Evolutionary conservation across 2,113 vertebrate species (phyloP).

Genomic region (Probosciger aterrimus): DNA sequence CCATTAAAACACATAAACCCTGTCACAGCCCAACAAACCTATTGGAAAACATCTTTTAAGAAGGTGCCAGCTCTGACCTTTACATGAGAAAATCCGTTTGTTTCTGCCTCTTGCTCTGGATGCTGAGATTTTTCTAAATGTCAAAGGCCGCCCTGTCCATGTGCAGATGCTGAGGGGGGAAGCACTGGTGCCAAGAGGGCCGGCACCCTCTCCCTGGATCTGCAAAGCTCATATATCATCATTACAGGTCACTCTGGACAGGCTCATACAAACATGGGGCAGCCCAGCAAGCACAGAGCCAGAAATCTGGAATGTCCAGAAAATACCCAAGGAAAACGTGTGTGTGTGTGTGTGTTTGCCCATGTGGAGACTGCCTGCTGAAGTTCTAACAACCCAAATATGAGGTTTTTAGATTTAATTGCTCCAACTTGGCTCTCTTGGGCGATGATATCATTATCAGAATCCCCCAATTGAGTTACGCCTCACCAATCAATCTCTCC

Average conservation of each 20-base stretch:
- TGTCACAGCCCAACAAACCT: slow-evolving; percentile 48
- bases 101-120: slow-evolving; percentile 68
- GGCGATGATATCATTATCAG: slow-evolving; percentile 44
- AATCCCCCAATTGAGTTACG: slow-evolving; percentile 20
- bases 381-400: slow-evolving; percentile 5
- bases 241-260: neutral
- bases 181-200: neutral
- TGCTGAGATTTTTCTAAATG: slow-evolving; percentile 74
- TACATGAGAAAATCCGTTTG: slow-evolving; percentile 74
- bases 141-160: slow-evolving; percentile 54
- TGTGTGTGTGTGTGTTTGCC: neutral
- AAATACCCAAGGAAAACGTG: neutral
- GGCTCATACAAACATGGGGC: neutral
- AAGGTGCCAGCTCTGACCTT: slow-evolving; percentile 71
- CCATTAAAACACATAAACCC: neutral
- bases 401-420: slow-evolving; percentile 26
- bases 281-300: neutral
- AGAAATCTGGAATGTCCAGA: neutral
- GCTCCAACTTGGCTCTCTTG: slow-evolving; percentile 23
- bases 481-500: slow-evolving; percentile 60
- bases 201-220: neutral
- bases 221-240: neutral
- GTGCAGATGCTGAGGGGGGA: neutral
- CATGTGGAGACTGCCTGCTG: neutral
- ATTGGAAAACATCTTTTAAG: slow-evolving; percentile 38